phyloP scores from a whole-genome alignment of 1,140 invertebrate species.

The Heliconius hermathena region DNA sequence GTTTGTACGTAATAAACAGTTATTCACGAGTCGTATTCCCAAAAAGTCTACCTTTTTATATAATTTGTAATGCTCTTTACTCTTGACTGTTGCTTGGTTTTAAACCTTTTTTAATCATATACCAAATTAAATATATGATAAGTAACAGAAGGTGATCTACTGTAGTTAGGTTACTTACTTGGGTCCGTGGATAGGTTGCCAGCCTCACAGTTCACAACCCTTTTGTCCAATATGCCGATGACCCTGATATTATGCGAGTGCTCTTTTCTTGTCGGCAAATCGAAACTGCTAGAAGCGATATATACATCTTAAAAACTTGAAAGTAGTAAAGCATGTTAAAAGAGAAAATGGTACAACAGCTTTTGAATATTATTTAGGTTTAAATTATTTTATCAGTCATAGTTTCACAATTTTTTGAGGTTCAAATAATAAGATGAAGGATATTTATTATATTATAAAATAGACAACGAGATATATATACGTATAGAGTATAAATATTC shows the following conservation, averaged over 20 bases:
- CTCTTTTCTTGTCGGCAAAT: neutral
- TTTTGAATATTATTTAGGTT: neutral
- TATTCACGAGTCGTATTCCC: neutral
- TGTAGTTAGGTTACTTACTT: neutral
- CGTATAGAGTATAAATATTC: no score
- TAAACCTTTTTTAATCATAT: no score
- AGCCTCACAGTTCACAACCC: neutral
- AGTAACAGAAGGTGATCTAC: no score
- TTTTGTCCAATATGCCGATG: neutral
- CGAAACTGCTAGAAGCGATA: neutral
- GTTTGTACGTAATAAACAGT: neutral
- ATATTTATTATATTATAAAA: no score
- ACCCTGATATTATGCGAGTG: conserved; percentile 10
- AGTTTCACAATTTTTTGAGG: no score
- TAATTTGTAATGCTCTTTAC: neutral
- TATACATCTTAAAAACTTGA: neutral
- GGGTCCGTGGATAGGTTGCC: neutral
- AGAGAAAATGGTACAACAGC: neutral
- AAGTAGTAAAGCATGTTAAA: neutral
- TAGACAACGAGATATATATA: no score
- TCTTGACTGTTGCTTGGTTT: neutral
- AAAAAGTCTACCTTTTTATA: neutral
- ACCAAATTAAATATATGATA: no score
- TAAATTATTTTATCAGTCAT: no score
- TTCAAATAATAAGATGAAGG: no score